Base-by-base conservation (phyloP, 2,888 invertebrate species). In the Leistus spinibarbis region DNA sequence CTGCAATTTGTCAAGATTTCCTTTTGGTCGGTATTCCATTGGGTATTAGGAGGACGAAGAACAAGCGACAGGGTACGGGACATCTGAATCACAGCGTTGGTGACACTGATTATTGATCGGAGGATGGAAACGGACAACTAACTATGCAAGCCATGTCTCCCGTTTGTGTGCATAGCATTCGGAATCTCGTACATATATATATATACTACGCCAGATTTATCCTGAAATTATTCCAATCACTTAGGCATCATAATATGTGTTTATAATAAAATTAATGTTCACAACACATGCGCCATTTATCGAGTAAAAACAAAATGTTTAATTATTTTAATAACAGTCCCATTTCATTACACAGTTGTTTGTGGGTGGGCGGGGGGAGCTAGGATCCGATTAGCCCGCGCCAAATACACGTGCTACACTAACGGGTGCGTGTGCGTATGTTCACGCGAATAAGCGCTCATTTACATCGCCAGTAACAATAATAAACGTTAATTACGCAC, bases 401-500 rank as follows among this genome's bases (percentile, higher is more conserved):
- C 54, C 54, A 53, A 40, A 40, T 40, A 40, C 40, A 4, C 13
- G 40, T 40, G 40, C 40, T 13, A 40, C 13, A 40, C 5, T 40
- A 13, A 10, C 13, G 7, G 13, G 40, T 40, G 40, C 13, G 40
- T 40, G 7, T 13, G 13, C 13, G 54, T n/a, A n/a, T n/a, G 62
- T 24, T n/a, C 13, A 54, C 10, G 20, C 70, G 24, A 60, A 70
- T 40, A 63, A 64, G 65, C 64, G 53, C 71, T 54, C 64, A 22
- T 64, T 64, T 23, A 23, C 71, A 54, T 17, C 27, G 64, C 53
- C 65, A 65, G 54, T 72, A 72, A 72, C 71, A 72, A 72, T 72
- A 72, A 72, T 72, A 24, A 72, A 64, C 71, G 64, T 64, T 72
- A 72, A 72, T 72, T 72, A 65, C 65, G 10, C 10, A 40, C 56